Conservation (phyloP, 2,797 vertebrate species). For the Carduelis carduelis region DNA sequence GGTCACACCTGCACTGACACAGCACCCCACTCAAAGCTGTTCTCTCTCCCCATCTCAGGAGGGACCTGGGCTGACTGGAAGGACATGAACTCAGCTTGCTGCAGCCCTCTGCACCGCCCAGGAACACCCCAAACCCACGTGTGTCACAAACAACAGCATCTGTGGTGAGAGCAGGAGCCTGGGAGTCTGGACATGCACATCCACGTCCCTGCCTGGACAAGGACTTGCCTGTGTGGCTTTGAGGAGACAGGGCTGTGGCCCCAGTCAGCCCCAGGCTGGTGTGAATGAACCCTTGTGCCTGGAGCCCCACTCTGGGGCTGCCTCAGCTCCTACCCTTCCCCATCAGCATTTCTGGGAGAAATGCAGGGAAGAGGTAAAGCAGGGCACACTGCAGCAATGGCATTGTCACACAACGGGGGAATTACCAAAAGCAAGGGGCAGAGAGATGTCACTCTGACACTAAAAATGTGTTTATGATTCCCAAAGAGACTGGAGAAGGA, state of each 20-base stretch:
- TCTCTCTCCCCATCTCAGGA: neutral
- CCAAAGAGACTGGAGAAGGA: neutral
- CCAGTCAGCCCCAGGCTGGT: neutral
- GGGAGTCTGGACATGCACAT: neutral
- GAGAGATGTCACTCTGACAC: neutral
- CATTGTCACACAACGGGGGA: fast-evolving
- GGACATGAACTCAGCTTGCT: neutral
- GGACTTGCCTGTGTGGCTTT: neutral
- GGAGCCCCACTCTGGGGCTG: neutral
- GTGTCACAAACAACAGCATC: neutral
- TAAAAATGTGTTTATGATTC: neutral
- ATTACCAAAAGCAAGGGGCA: neutral
- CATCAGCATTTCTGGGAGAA: neutral
- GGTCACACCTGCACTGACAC: neutral
- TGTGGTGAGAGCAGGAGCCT: constrained; percentile 22
- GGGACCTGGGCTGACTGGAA: neutral
- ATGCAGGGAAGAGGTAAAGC: neutral
- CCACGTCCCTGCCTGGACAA: neutral
- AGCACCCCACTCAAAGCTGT: fast-evolving
- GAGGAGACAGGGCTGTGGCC: neutral
- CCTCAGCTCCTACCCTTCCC: neutral
- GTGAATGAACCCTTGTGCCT: neutral
- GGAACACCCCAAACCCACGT: neutral
- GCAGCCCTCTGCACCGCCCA: neutral
- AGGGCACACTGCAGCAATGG: neutral